Conservation (phyloP, 2,113 vertebrate genomes). For the Phrynosoma blainvillii region DNA sequence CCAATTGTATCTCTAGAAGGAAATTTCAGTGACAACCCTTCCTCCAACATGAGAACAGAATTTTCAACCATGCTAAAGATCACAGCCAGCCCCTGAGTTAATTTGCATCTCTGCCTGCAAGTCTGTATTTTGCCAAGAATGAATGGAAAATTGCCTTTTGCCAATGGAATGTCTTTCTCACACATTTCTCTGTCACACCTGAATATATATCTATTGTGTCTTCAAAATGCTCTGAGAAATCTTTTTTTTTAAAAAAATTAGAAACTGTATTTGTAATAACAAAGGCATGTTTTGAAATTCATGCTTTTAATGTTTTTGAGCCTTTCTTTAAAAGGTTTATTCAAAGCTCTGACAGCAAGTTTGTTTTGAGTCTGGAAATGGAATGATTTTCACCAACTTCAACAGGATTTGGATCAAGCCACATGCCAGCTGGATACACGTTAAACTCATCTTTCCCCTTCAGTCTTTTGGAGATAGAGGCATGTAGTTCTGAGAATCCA, state of each 20-base stretch:
- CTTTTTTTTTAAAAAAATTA: constrained; percentile 17
- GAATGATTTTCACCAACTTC: constrained; percentile 35
- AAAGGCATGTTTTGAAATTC: constrained; percentile 38
- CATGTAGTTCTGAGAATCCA: not conserved
- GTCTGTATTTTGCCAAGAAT: constrained; percentile 31
- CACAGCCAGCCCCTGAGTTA: not conserved
- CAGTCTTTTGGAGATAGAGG: constrained; percentile 25
- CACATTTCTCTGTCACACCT: constrained; percentile 62
- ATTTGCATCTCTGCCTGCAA: too few relatives aligned
- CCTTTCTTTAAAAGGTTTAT: constrained; percentile 37
- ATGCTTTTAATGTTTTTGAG: constrained; percentile 39
- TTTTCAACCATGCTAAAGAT: not conserved
- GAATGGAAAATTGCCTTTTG: constrained; percentile 48
- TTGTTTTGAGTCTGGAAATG: constrained; percentile 20
- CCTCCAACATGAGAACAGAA: not conserved
- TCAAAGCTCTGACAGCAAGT: constrained; percentile 33
- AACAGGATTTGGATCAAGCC: constrained; percentile 36
- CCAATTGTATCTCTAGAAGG: not conserved
- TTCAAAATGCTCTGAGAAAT: constrained; percentile 41
- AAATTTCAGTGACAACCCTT: not conserved
- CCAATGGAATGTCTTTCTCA: constrained; percentile 29
- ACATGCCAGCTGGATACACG: constrained; percentile 10
- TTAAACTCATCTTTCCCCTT: not conserved
- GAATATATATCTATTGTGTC: constrained; percentile 43
- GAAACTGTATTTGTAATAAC: constrained; percentile 42